Evolutionary conservation across 2,797 vertebrate species (phyloP).

Genomic region (Ficedula albicollis): DNA sequence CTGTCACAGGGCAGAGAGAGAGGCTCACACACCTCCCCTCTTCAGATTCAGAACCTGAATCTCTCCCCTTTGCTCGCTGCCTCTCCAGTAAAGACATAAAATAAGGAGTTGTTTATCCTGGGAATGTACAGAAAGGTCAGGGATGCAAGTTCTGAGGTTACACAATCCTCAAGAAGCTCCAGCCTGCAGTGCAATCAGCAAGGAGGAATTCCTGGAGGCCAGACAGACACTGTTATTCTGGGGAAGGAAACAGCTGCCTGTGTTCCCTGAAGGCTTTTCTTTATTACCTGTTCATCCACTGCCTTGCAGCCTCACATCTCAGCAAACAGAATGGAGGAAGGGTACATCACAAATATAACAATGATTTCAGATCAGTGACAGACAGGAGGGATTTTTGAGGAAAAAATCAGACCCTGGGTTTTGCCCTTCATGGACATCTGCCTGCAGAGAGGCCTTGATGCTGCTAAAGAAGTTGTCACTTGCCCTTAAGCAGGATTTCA

Average conservation of each 20-base stretch:
- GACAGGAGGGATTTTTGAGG: not conserved
- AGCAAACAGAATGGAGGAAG: not conserved
- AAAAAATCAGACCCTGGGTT: not conserved
- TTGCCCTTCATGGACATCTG: not conserved
- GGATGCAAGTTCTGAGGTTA: not conserved
- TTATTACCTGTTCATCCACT: fast-evolving
- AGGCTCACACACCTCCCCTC: not conserved
- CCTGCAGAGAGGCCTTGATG: not conserved
- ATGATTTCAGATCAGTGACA: not conserved
- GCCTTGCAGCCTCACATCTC: not conserved
- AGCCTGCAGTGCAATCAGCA: not conserved
- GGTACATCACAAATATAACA: not conserved
- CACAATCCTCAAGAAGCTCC: not conserved
- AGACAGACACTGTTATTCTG: not conserved
- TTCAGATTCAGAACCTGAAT: not conserved
- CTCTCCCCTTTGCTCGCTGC: not conserved
- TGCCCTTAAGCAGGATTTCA: not conserved
- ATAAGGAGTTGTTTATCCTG: not conserved
- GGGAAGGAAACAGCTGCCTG: not conserved
- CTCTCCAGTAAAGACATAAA: not conserved
- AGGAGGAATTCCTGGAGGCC: not conserved
- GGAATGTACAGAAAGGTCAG: not conserved
- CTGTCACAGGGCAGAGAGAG: not conserved
- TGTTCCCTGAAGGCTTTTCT: not conserved
- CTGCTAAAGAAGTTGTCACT: not conserved